These are phyloP conservation scores for Ptychobarbus kaznakovi DNA, from an alignment of 2,797 vertebrate species.

Conservation along the genomic window DNA sequence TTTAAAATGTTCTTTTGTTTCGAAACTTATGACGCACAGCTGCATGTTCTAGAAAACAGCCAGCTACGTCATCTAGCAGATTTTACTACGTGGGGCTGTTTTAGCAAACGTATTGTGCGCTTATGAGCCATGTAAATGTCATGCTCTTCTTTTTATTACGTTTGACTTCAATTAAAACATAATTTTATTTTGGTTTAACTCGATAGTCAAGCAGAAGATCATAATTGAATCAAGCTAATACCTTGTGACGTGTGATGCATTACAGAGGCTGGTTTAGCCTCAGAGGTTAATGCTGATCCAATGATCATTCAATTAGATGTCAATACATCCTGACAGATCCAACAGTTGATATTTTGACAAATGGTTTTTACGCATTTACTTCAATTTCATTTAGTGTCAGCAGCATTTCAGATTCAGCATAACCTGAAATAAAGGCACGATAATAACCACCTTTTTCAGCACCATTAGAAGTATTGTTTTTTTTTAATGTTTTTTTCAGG, in stretches of 20 bases:
- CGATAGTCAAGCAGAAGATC: conserved; percentile 28
- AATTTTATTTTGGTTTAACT: conserved; percentile 42
- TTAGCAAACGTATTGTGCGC: background rate
- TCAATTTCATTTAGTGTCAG: background rate
- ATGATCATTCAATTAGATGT: conserved; percentile 38
- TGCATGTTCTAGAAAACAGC: background rate
- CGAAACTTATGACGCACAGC: background rate
- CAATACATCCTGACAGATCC: background rate
- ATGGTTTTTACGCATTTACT: background rate
- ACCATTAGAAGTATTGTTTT: background rate
- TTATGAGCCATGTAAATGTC: conserved; percentile 2
- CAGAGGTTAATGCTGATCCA: conserved; percentile 33
- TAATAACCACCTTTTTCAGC: background rate
- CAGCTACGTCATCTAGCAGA: background rate
- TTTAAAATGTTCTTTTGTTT: background rate
- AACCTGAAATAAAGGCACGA: background rate
- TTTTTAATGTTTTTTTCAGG: background rate
- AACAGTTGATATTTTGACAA: conserved; percentile 14
- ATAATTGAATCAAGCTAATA: conserved; percentile 11
- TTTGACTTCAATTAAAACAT: conserved; percentile 31
- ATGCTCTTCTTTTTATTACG: conserved; percentile 22
- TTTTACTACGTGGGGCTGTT: background rate
- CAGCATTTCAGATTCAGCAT: background rate
- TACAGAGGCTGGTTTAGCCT: conserved; percentile 3
- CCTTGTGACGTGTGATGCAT: conserved; percentile 32